Base-by-base conservation (phyloP, 92 coral and sea anemone species). In the Paramuricea clavata region DNA sequence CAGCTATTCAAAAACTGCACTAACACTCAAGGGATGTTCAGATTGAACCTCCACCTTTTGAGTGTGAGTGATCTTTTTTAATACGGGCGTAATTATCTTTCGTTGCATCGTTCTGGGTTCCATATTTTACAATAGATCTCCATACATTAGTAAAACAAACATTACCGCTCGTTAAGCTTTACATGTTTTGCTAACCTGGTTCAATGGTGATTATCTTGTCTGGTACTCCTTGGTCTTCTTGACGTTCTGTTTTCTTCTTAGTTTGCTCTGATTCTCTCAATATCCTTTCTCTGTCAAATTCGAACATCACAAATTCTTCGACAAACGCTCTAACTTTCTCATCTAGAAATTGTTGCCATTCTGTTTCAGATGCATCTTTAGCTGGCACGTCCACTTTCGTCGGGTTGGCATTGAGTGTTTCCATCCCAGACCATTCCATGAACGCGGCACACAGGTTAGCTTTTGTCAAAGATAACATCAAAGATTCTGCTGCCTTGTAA, bases 361-460 rank as follows among this genome's bases (percentile, higher is more conserved):
- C 26, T 56, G 3, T 15, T 15, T 12, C 0, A 56, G 64, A n/a
- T n/a, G 26, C 64, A 16, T 56, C 64, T 56, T 56, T 56, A 52
- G 5, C 3, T 52, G 3, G 64, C 64, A 56, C 5, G 26, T 0
- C 3, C 21, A 56, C 21, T 56, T 15, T 56, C 10, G 65, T 42
- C 17, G 2, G 83, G 81, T 7, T 26, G 36, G 28, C 81, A 15
- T 52, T 44, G 2, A 76, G 69, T 25, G 59, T 78, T 28, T 81
- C 12, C 12, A 87, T 83, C 23, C 78, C 74, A 25, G 93, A 61
- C 92, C 92, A 93, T 25, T 68, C 50, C 88, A 87, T 88, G 26
- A 93, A 93, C 0, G 95, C 95, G 41, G 91, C 49, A 64, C 91
- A 93, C 41, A 91, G 54, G 68, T 88, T 87, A 44, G 96, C 93